Conservation (phyloP, 2,797 vertebrate species). For the Cryptoprocta ferox region DNA sequence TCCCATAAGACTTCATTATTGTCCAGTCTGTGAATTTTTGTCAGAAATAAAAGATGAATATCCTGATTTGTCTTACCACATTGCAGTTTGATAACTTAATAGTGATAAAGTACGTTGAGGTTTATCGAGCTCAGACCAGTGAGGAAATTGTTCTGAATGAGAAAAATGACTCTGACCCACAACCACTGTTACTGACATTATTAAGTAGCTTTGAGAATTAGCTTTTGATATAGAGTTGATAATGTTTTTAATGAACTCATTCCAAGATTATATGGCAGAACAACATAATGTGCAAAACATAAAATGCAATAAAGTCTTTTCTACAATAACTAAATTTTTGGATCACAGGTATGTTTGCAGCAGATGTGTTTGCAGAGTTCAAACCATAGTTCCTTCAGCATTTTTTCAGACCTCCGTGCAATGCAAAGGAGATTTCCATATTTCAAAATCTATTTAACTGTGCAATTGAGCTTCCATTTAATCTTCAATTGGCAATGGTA, state of each 20-base stretch:
- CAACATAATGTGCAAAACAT: neutral
- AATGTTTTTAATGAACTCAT: conserved; percentile 32
- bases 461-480: neutral
- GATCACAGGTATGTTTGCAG: neutral
- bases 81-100: neutral
- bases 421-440: neutral
- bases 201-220: neutral
- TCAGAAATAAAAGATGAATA: neutral
- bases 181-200: neutral
- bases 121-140: neutral
- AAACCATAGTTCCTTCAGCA: neutral
- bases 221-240: conserved; percentile 4
- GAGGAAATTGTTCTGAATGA: conserved; percentile 23
- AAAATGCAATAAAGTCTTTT: neutral
- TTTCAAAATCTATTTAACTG: conserved; percentile 5
- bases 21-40: neutral
- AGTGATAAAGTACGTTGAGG: neutral
- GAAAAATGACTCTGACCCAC: neutral
- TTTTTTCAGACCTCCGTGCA: neutral
- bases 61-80: neutral
- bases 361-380: neutral
- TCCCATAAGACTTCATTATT: conserved; percentile 7
- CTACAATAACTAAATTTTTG: neutral
- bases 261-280: neutral
- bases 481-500: neutral